phyloP scores from a whole-genome alignment of 2,888 invertebrate genomes.

The Deroplatys truncata region DNA sequence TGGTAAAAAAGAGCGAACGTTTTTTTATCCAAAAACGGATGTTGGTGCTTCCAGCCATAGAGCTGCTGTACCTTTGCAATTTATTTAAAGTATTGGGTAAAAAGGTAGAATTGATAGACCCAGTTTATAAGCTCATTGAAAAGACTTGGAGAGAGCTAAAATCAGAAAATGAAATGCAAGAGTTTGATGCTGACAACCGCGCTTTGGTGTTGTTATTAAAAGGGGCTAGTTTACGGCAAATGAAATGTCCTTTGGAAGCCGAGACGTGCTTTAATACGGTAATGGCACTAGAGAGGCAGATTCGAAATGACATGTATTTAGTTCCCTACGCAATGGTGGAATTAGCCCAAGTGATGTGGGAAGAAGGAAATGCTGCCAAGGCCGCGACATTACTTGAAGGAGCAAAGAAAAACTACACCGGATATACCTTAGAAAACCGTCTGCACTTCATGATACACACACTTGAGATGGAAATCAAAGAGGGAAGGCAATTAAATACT shows the following conservation, averaged over 20 bases:
- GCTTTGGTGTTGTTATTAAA: constrained; percentile 73
- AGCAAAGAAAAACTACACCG: constrained; percentile 81
- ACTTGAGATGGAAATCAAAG: constrained; percentile 32
- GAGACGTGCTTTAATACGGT: constrained; percentile 66
- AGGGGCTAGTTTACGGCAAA: constrained; percentile 76
- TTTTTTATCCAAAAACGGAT: constrained; percentile 69
- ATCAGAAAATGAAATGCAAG: constrained; percentile 35
- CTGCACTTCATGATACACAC: constrained; percentile 87
- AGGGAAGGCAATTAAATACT: too few species aligned
- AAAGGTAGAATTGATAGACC: constrained; percentile 58
- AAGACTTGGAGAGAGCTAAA: constrained; percentile 42
- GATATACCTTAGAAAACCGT: constrained; percentile 81
- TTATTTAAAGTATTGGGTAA: constrained; percentile 77
- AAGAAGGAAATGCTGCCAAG: constrained; percentile 61
- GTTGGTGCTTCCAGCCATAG: constrained; percentile 77
- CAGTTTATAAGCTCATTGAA: constrained; percentile 60
- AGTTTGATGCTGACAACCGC: constrained; percentile 64
- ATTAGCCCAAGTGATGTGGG: constrained; percentile 72
- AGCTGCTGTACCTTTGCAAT: constrained; percentile 91
- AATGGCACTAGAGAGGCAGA: constrained; percentile 60
- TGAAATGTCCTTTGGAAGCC: constrained; percentile 73
- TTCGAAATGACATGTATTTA: constrained; percentile 79
- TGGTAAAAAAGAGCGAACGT: constrained; percentile 74
- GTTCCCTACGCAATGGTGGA: constrained; percentile 86
- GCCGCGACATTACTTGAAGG: constrained; percentile 71